phyloP scores from a whole-genome alignment of 92 coral and sea anemone species.

The Siderastrea siderea region DNA sequence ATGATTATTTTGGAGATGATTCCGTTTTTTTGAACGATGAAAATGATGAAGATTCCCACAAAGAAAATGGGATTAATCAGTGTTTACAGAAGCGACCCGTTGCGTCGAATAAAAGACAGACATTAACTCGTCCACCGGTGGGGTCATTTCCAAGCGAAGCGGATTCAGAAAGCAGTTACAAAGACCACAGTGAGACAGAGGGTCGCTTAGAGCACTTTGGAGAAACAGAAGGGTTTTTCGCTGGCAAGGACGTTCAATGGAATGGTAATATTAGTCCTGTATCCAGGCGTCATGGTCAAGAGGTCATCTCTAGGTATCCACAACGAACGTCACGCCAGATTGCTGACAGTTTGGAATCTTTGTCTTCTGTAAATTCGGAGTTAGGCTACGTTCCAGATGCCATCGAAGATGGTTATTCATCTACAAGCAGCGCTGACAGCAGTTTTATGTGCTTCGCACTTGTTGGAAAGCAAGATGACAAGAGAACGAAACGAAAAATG shows the following conservation, averaged over 20 bases:
- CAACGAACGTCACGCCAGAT: conserved; percentile 27
- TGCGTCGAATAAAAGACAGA: neutral
- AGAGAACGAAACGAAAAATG: conserved; percentile 16
- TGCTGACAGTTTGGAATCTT: conserved; percentile 15
- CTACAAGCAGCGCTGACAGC: conserved; percentile 52
- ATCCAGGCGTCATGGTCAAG: conserved; percentile 8
- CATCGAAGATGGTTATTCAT: conserved; percentile 40
- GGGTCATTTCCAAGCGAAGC: conserved; percentile 29
- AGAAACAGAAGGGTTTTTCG: neutral
- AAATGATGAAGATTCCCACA: conserved; percentile 1
- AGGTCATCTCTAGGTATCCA: neutral
- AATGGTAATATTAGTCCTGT: neutral
- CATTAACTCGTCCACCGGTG: neutral
- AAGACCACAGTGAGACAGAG: neutral
- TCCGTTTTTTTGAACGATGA: conserved; percentile 17
- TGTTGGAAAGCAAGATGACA: conserved; percentile 15
- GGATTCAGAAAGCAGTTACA: conserved; percentile 8
- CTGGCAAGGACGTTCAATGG: neutral
- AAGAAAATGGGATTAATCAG: neutral
- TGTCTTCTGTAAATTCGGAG: conserved; percentile 22
- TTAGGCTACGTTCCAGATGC: conserved; percentile 20
- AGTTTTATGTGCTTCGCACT: conserved; percentile 45
- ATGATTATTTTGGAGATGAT: conserved; percentile 27
- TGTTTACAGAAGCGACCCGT: conserved; percentile 29
- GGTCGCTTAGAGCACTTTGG: neutral